Evolutionary conservation across 1,140 invertebrate species (phyloP), one percentile per base, ranked within the genome.

Genomic region (Papilio xuthus): DNA sequence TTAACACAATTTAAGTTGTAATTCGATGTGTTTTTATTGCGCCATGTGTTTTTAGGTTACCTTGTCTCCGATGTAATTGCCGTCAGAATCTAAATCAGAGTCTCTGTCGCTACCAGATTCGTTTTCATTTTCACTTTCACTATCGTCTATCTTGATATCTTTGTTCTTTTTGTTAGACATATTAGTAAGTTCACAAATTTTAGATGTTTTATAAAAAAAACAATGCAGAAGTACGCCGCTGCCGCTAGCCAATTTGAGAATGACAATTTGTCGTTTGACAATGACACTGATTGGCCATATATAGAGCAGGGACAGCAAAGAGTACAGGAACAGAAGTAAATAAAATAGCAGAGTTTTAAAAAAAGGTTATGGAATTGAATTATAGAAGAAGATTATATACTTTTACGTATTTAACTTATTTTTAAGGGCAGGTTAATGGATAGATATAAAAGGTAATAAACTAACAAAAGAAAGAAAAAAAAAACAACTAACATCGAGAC

Each of bases 81-180:
- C 90, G 71, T 92, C 91, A 4, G 91, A 92, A 83, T 93, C 92
- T 42, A 92, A 87, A 73, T 93, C 92, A 0, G 92, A 92, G 72
- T 92, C 90, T 56, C 74, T 87, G n/a, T 93, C 91, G 76, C 88
- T 90, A 9, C 85, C 90, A 23, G 88, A 92, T 70, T 90, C 88
- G 71, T 90, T 87, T 75, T 92, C 90, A 72, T 88, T 90, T 78
- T 93, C 91, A 82, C 86, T 91, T 53, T 89, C 92, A 81, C 88
- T 91, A 9, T 90, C 89, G 77, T 86, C 79, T 56, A 88, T 84
- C 78, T 86, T 79, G 50, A 87, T 80, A 85, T 91, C 86, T 67
- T 92, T 93, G 74, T 89, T 92, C 79, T 83, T 91, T 84, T 93
- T 93, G 81, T 93, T 92, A 80, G 91, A 89, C 92, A 92, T 93